These are phyloP conservation scores for Trogon melanurus DNA, from an alignment of 2,113 vertebrate species.

Conservation along the genomic window DNA sequence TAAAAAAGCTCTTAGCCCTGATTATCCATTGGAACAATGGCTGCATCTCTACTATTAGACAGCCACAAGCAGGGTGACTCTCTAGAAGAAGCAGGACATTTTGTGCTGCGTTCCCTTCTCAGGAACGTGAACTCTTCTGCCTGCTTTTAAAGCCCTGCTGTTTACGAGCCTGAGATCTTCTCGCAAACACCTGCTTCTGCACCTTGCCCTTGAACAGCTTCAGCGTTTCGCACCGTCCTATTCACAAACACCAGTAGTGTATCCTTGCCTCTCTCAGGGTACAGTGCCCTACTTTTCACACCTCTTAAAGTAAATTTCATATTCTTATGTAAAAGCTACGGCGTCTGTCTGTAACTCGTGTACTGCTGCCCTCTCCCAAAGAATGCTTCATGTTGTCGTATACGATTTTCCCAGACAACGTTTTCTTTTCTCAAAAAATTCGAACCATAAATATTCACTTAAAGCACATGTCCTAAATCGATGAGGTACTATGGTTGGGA, in stretches of 20 bases:
- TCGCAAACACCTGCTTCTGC: neutral
- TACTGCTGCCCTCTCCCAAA: neutral
- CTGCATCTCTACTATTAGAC: neutral
- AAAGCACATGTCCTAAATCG: neutral
- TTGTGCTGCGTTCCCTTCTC: neutral
- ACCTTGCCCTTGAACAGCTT: neutral
- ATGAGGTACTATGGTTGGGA: neutral
- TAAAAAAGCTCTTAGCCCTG: constrained; percentile 8
- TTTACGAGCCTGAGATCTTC: neutral
- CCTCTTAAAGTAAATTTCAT: neutral
- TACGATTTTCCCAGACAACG: neutral
- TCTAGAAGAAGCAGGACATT: constrained; percentile 18
- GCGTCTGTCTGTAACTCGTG: neutral
- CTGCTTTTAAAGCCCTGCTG: neutral
- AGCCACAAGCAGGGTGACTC: neutral
- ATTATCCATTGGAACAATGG: constrained; percentile 34
- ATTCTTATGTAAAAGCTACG: neutral
- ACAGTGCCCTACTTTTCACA: neutral
- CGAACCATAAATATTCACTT: constrained; percentile 11
- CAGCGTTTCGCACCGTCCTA: neutral
- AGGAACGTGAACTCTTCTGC: neutral
- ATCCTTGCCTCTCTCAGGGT: constrained; percentile 1
- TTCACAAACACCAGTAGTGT: neutral
- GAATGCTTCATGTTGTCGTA: neutral
- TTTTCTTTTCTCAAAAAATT: constrained; percentile 21